Percentiles rank a stretch among this genome's conserved stretches.
phyloP scores from a whole-genome alignment of 2,797 vertebrate genomes.

The Hydrophis major region DNA sequence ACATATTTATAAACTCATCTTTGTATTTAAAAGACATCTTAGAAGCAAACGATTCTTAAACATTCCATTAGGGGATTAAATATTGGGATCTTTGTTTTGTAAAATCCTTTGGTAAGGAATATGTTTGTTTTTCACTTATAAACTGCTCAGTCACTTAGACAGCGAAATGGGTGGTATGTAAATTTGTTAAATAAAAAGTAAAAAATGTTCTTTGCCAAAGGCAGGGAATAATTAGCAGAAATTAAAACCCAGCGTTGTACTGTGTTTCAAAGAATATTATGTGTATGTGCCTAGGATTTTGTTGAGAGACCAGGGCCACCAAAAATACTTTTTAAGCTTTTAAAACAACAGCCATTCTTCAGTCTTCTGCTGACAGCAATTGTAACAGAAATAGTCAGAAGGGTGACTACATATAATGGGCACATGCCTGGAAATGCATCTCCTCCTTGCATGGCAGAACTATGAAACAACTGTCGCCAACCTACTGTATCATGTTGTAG shows the following conservation, averaged over 20 bases:
- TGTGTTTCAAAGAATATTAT: neutral
- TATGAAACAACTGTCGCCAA: neutral
- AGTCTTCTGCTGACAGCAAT: neutral
- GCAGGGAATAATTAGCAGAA: neutral
- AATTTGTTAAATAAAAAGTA: neutral
- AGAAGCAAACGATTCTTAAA: neutral
- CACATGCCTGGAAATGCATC: slow-evolving; percentile 4
- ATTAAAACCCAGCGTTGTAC: neutral
- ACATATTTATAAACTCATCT: neutral
- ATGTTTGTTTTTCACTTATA: neutral
- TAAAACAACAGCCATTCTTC: neutral
- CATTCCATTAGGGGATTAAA: neutral
- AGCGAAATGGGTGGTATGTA: neutral
- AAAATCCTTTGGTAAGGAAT: neutral
- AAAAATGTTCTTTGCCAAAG: neutral
- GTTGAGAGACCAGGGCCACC: neutral
- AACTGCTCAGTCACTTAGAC: neutral
- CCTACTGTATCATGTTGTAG: slow-evolving; percentile 27
- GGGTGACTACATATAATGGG: neutral
- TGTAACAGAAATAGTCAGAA: neutral
- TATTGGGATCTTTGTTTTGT: neutral
- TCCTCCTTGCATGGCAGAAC: neutral
- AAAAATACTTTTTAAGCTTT: neutral
- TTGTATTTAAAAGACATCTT: neutral
- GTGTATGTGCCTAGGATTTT: neutral